phyloP scores from a whole-genome alignment of 2,888 invertebrate genomes.

The Reticulitermes lucifugus region DNA sequence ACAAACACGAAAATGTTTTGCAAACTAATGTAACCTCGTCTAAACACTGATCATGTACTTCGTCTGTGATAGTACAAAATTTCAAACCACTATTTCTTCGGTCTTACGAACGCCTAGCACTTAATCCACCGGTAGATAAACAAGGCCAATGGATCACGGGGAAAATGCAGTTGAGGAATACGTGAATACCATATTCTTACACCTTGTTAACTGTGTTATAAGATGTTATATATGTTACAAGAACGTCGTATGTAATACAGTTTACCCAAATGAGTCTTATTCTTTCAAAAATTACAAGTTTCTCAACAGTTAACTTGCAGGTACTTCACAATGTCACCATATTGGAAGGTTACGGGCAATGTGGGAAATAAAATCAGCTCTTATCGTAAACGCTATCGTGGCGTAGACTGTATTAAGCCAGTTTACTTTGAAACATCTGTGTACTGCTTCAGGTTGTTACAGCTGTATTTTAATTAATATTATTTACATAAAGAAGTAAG shows the following conservation, averaged over 20 bases:
- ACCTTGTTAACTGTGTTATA: not conserved
- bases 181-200: not conserved
- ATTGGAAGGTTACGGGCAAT: not conserved
- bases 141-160: not conserved
- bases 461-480: not conserved
- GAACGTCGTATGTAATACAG: not conserved
- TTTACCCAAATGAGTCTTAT: not conserved
- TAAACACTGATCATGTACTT: no score
- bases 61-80: no score
- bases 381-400: not conserved
- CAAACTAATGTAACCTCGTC: no score
- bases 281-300: not conserved
- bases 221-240: not conserved
- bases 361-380: slow-evolving; percentile 1
- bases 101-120: no score
- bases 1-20: no score
- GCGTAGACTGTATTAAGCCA: not conserved
- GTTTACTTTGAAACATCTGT: no score
- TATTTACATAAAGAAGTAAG: not conserved
- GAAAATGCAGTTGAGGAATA: not conserved
- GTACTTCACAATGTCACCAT: not conserved
- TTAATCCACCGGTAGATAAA: not conserved
- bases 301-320: not conserved
- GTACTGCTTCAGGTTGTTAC: not conserved
- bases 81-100: no score